These are phyloP conservation scores for Hippocampus abdominalis DNA, from an alignment of 2,113 vertebrate species.

Conservation along the genomic window DNA sequence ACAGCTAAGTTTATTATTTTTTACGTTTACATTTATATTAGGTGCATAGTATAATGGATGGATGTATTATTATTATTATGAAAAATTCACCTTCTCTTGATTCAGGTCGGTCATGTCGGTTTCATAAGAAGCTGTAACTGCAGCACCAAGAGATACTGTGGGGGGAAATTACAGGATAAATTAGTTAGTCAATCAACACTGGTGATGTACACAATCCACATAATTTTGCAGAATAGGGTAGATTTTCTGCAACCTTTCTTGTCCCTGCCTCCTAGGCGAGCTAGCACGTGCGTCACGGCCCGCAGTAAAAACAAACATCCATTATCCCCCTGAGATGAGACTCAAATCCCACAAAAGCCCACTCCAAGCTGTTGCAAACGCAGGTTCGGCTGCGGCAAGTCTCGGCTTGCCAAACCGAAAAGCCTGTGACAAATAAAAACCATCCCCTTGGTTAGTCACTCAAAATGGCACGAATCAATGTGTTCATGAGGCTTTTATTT, in stretches of 20 bases:
- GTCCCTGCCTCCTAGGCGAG: slow-evolving; percentile 33
- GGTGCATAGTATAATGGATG: no score
- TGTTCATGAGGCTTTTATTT: neutral
- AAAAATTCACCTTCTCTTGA: neutral
- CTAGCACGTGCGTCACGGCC: slow-evolving; percentile 44
- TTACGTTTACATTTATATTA: no score
- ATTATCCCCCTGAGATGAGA: slow-evolving; percentile 49
- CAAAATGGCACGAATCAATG: neutral
- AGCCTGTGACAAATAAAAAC: slow-evolving; percentile 15
- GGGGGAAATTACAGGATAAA: slow-evolving; percentile 48
- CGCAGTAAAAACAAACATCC: slow-evolving; percentile 54
- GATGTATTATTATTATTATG: neutral
- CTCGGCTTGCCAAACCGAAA: slow-evolving; percentile 40
- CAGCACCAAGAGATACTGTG: slow-evolving; percentile 26
- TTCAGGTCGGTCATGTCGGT: slow-evolving; percentile 5
- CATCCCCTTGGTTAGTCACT: slow-evolving; percentile 16
- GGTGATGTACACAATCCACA: slow-evolving; percentile 1
- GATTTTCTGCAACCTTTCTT: neutral
- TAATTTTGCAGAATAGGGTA: neutral
- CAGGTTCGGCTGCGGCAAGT: slow-evolving; percentile 44
- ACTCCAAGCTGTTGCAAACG: slow-evolving; percentile 42
- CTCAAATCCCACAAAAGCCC: slow-evolving; percentile 44
- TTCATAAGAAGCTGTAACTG: slow-evolving; percentile 16
- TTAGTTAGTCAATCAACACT: neutral
- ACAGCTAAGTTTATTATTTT: neutral